Percentiles rank a stretch among this genome's conserved stretches.
These are phyloP conservation scores for Balanococcus diminutus DNA, from an alignment of 2,888 invertebrate species.

Conservation along the genomic window DNA sequence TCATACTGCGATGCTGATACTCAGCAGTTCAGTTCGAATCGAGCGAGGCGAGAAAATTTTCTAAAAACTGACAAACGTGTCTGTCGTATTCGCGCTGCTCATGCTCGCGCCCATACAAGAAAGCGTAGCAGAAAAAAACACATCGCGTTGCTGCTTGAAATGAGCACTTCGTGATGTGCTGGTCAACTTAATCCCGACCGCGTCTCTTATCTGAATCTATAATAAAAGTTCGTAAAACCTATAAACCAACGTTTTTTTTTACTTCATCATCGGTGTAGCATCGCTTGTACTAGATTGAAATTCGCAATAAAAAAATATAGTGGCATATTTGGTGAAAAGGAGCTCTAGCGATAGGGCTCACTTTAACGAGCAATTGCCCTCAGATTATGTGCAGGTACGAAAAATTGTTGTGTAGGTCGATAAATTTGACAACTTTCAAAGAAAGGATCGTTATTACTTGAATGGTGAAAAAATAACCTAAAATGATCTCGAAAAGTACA, in stretches of 20 bases:
- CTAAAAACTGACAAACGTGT: conserved; percentile 20
- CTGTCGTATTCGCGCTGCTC: conserved; percentile 7
- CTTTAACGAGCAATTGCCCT: no score
- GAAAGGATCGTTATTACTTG: no score
- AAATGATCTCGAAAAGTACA: no score
- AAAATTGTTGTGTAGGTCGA: no score
- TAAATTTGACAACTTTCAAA: no score
- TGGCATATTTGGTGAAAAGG: no score
- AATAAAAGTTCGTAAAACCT: not conserved
- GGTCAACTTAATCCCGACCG: not conserved
- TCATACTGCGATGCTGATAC: not conserved
- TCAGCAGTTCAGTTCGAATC: not conserved
- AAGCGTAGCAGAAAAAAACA: not conserved
- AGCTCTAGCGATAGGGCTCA: no score
- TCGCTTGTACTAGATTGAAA: no score
- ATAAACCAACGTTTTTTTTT: not conserved
- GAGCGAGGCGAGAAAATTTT: conserved; percentile 49
- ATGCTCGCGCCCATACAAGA: not conserved
- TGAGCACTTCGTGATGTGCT: not conserved
- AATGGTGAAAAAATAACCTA: no score
- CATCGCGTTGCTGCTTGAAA: not conserved
- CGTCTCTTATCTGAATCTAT: not conserved
- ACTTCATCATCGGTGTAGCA: not conserved
- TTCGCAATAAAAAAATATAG: no score
- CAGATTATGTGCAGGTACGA: no score